Conservation (phyloP, 1,140 invertebrate genomes). For the Uloborus diversus region DNA sequence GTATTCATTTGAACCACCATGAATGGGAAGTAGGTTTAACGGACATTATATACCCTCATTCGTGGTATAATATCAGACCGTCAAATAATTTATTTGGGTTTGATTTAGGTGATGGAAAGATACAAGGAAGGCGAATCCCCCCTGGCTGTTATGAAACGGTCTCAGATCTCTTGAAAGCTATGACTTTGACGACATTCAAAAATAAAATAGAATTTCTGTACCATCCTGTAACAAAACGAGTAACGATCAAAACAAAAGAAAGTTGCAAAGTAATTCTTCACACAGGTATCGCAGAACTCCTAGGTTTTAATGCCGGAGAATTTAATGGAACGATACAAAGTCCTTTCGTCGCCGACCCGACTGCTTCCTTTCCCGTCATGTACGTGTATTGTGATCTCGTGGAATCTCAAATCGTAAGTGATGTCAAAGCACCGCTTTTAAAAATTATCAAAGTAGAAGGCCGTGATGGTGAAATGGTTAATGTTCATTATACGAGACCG, state of each 20-base stretch:
- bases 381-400: constrained; percentile 21
- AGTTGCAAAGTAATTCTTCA: background rate
- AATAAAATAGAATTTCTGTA: background rate
- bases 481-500: background rate
- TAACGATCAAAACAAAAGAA: background rate
- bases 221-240: background rate
- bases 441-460: background rate
- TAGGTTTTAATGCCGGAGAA: constrained; percentile 7
- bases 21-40: background rate
- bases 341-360: constrained; percentile 12
- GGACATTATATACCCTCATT: background rate
- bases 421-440: background rate
- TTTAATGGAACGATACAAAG: background rate
- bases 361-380: background rate
- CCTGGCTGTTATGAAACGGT: background rate
- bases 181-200: background rate
- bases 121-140: background rate
- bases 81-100: background rate
- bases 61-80: background rate
- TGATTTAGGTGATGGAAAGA: background rate
- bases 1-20: background rate
- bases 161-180: background rate
- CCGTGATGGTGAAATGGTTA: background rate
- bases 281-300: background rate
- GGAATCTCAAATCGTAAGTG: constrained; percentile 1